Evolutionary conservation across 2,797 vertebrate species (phyloP), one percentile per base, ranked within the genome.

Genomic region (Discoglossus pictus): DNA sequence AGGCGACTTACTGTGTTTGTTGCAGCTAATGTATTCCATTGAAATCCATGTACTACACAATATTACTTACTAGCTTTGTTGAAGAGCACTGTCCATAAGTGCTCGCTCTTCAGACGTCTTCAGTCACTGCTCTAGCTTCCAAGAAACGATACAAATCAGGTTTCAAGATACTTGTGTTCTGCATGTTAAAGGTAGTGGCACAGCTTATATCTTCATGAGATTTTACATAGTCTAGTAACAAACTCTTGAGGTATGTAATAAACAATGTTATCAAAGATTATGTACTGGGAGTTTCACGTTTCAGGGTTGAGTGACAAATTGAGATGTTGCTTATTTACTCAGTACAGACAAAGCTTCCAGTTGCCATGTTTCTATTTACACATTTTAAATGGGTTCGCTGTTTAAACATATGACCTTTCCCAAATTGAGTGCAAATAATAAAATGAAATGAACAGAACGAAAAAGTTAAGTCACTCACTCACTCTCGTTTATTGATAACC

Each of bases 361-460:
- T 69, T 68, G 65, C 65, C 65, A 61, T 68, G 65, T 61, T 69
- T 69, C 48, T 69, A 47, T 69, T 69, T 69, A 36, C 15, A 25
- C 36, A 69, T 25, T 61, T 47, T 61, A n/a, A 61, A 54, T 61
- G 55, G 50, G 39, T 61, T 54, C 54, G 36, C 40, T 36, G 20
- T 36, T 46, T 31, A 46, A 47, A 68, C 66, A 61, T 35, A 21
- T 10, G 50, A 68, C 34, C 25, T 43, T 23, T 16, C 16, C 44
- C 20, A 23, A 38, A 25, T 24, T 8, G 20, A 44, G 20, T 25
- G 42, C 25, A 61, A 61, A 68, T 68, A 54, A 68, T 61, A 40
- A 15, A 31, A 16, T 1, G 12, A 6, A 42, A 23, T 53, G 20
- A 44, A 17, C 8, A 8, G 27, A 31, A 35, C 25, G 15, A 31